These are phyloP conservation scores for Pimephales promelas DNA, from an alignment of 2,113 vertebrate species.

Conservation along the genomic window DNA sequence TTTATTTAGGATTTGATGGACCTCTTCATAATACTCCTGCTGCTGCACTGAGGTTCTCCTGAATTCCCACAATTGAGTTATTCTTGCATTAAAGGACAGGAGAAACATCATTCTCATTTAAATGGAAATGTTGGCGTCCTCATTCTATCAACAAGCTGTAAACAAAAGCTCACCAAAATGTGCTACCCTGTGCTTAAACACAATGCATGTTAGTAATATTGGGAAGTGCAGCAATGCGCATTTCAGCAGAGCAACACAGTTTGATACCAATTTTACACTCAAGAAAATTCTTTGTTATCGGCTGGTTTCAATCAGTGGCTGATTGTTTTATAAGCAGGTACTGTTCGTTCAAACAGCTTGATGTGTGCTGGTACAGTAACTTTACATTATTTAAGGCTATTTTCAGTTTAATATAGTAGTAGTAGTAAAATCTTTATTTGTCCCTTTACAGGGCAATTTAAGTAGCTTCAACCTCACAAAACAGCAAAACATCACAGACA, in stretches of 20 bases:
- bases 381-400: too few species aligned
- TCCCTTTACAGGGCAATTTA: too few species aligned
- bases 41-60: background rate
- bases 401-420: too few species aligned
- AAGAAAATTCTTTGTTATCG: background rate
- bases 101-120: slow-evolving; percentile 22
- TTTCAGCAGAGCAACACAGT: background rate
- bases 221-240: background rate
- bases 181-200: background rate
- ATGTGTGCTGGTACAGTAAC: too few species aligned
- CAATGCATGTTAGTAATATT: background rate
- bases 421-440: too few species aligned
- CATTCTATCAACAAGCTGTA: slow-evolving; percentile 24
- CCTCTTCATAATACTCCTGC: background rate
- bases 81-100: slow-evolving; percentile 15
- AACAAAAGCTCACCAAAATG: background rate
- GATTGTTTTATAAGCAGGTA: too few species aligned
- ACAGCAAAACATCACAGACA: too few species aligned
- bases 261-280: background rate
- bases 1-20: slow-evolving; percentile 19
- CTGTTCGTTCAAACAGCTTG: too few species aligned
- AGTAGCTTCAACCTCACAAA: too few species aligned
- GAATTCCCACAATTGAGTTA: slow-evolving; percentile 3
- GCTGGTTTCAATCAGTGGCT: too few species aligned
- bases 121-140: slow-evolving; percentile 29